A percentile compares a stretch with the other conserved stretches of the same genome.
phyloP scores from a whole-genome alignment of 2,113 vertebrate species.

The Grammomys surdaster region DNA sequence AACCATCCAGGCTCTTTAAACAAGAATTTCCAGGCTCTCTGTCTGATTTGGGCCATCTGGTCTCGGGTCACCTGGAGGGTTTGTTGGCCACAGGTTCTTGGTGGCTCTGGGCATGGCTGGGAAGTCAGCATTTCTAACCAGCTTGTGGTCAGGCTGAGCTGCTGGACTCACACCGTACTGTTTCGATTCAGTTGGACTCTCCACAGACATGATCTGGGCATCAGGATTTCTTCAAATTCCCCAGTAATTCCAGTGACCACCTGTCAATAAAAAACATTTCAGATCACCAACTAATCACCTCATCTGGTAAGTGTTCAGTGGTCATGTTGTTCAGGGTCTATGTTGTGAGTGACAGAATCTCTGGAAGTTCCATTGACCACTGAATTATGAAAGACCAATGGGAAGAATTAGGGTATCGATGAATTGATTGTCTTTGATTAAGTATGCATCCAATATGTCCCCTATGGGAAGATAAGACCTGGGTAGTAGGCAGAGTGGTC shows the following conservation, averaged over 20 bases:
- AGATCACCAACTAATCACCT: not conserved
- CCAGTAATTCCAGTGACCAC: not conserved
- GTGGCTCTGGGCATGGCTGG: not conserved
- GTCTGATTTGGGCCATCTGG: not conserved
- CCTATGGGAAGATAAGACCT: not conserved
- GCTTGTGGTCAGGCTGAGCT: not conserved
- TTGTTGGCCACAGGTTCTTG: not conserved
- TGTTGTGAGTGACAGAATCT: not conserved
- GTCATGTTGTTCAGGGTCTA: not conserved
- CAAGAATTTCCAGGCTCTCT: not conserved
- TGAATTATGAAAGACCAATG: not conserved
- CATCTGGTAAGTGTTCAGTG: not conserved
- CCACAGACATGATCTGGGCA: not conserved
- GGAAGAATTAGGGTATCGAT: slow-evolving; percentile 40
- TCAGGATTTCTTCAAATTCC: not conserved
- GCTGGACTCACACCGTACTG: too few species aligned
- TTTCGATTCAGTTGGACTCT: not conserved
- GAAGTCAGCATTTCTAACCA: not conserved
- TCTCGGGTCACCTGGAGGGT: not conserved
- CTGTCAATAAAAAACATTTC: not conserved
- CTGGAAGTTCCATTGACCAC: not conserved
- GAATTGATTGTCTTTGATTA: slow-evolving; percentile 59
- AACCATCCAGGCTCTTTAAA: not conserved
- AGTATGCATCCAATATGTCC: not conserved
- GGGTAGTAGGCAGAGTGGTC: not conserved